Conservation (phyloP, 2,888 invertebrate genomes). For the Eupithecia dodoneata region DNA sequence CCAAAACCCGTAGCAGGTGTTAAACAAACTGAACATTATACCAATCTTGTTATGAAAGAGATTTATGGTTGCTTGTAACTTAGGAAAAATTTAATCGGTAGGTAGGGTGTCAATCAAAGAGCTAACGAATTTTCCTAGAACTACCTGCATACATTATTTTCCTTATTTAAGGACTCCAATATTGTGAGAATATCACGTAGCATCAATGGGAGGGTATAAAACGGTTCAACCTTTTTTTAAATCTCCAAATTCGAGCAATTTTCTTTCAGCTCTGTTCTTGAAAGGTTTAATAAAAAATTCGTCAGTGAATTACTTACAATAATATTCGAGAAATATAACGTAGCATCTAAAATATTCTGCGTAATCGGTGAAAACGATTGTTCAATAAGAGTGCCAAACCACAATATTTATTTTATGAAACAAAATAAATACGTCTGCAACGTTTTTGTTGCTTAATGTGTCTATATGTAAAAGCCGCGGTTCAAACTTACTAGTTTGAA, state of each 20-base stretch:
- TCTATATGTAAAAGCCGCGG: background rate
- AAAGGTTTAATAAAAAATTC: constrained; percentile 40
- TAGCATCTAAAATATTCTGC: background rate
- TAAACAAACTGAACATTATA: constrained; percentile 35
- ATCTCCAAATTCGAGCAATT: constrained; percentile 35
- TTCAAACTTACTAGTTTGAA: background rate
- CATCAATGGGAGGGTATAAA: constrained; percentile 29
- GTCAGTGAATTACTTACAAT: constrained; percentile 30
- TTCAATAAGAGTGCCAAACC: background rate
- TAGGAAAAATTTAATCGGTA: constrained; percentile 38
- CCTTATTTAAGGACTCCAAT: background rate
- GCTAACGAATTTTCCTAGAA: constrained; percentile 12
- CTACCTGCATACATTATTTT: too few relatives aligned
- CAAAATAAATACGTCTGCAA: background rate
- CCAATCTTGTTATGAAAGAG: constrained; percentile 38
- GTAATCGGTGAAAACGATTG: constrained; percentile 1
- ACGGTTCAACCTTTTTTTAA: constrained; percentile 27
- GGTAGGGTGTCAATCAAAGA: constrained; percentile 35
- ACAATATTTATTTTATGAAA: background rate
- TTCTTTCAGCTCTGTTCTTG: constrained; percentile 39
- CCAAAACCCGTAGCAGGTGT: constrained; percentile 37
- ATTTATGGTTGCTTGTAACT: constrained; percentile 36
- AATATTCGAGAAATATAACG: constrained; percentile 8
- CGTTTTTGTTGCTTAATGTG: background rate
- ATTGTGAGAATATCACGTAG: constrained; percentile 34